Evolutionary conservation across 2,888 invertebrate species (phyloP).

Genomic region (Nasonovia ribisnigri): DNA sequence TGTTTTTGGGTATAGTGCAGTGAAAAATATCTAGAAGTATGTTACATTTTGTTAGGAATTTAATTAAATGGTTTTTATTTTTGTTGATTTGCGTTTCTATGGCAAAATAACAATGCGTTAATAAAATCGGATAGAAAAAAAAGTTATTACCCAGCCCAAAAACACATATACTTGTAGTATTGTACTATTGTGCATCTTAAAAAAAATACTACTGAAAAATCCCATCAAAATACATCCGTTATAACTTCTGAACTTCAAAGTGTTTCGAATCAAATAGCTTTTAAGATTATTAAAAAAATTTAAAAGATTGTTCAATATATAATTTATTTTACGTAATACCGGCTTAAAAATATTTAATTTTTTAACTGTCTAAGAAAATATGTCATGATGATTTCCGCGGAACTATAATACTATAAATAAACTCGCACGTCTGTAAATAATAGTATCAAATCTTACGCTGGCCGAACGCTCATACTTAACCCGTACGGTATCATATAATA

Average conservation of each 20-base stretch:
- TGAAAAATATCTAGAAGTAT: too few relatives aligned
- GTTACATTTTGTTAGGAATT: too few relatives aligned
- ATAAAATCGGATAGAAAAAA: too few relatives aligned
- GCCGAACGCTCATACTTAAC: too few relatives aligned
- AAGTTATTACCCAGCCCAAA: too few relatives aligned
- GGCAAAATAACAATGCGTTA: too few relatives aligned
- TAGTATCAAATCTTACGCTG: neutral
- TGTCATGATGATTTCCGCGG: neutral
- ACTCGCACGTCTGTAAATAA: neutral
- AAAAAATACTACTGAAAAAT: neutral
- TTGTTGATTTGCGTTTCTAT: too few relatives aligned
- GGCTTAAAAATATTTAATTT: neutral
- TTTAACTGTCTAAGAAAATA: neutral
- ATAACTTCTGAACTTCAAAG: neutral
- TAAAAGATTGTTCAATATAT: neutral
- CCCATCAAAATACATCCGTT: neutral
- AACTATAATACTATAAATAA: neutral
- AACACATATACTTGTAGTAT: too few relatives aligned
- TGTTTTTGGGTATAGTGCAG: too few relatives aligned
- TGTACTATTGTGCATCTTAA: too few relatives aligned
- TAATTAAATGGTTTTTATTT: too few relatives aligned
- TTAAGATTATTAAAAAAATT: neutral
- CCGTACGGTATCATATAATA: too few relatives aligned
- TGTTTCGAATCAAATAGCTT: neutral
- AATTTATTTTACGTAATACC: neutral